Evolutionary conservation across 2,797 vertebrate species (phyloP).

Genomic region (Gallirallus australis): DNA sequence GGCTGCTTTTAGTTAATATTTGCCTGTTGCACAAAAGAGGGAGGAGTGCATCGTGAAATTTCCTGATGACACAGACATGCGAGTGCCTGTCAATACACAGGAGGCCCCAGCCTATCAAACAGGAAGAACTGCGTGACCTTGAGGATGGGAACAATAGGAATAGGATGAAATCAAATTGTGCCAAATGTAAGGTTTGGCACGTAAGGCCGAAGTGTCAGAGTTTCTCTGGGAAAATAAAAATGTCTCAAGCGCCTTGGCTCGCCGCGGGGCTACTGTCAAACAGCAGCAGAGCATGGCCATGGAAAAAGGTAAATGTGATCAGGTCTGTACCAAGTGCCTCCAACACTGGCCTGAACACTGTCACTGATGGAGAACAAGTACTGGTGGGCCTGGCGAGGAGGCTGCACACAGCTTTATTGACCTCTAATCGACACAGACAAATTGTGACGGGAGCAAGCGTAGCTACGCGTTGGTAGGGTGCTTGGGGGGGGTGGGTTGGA

Average conservation of each 20-base stretch:
- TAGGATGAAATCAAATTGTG: neutral
- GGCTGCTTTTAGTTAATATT: neutral
- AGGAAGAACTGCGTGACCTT: conserved; percentile 56
- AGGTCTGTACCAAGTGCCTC: neutral
- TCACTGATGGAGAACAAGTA: neutral
- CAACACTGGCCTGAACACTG: neutral
- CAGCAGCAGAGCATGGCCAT: accelerated
- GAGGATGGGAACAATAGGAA: conserved; percentile 54
- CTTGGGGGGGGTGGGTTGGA: neutral
- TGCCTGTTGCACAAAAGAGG: conserved; percentile 51
- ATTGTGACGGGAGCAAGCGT: accelerated
- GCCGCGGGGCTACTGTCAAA: neutral
- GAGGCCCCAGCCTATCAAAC: conserved; percentile 52
- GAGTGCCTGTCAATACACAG: conserved; percentile 29
- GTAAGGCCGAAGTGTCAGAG: neutral
- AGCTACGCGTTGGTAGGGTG: neutral
- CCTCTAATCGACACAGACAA: neutral
- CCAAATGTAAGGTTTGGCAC: conserved; percentile 52
- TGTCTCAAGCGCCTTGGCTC: neutral
- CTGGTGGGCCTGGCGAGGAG: neutral
- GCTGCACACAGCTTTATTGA: neutral
- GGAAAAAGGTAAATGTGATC: neutral
- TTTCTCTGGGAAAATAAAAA: conserved; percentile 6
- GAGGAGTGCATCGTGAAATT: conserved; percentile 36
- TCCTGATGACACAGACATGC: conserved; percentile 55